phyloP scores from a whole-genome alignment of 2,113 vertebrate genomes.

The Nerophis lumbriciformis region DNA sequence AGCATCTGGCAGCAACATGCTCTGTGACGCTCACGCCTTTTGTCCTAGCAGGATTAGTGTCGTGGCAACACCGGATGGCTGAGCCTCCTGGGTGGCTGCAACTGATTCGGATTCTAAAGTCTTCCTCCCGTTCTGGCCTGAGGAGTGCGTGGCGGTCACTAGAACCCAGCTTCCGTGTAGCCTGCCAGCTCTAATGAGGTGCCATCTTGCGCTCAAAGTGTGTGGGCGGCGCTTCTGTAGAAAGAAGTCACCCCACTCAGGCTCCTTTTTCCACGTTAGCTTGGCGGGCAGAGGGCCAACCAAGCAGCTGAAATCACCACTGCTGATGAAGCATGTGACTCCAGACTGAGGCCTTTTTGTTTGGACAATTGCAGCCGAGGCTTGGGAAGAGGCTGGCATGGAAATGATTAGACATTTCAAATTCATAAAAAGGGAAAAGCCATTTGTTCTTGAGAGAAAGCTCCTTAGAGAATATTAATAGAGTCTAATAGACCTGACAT shows the following conservation, averaged over 20 bases:
- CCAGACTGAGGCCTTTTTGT: constrained; percentile 55
- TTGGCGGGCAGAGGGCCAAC: constrained; percentile 53
- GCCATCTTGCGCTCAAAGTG: constrained; percentile 48
- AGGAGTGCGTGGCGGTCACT: constrained; percentile 21
- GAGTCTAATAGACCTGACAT: too few relatives aligned
- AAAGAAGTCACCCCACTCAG: constrained; percentile 64
- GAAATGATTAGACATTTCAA: constrained; percentile 32
- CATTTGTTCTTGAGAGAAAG: not conserved
- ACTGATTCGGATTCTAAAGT: constrained; percentile 40
- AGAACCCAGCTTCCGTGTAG: constrained; percentile 39
- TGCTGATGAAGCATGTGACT: constrained; percentile 62
- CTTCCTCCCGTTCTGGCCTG: constrained; percentile 43
- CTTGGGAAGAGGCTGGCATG: constrained; percentile 34
- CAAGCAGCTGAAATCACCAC: constrained; percentile 61
- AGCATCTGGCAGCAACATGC: constrained; percentile 43
- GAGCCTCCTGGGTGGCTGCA: constrained; percentile 40
- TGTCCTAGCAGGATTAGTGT: constrained; percentile 69
- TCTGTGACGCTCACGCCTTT: constrained; percentile 64
- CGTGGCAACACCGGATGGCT: constrained; percentile 67
- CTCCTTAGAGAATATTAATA: too few relatives aligned
- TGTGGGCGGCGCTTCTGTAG: constrained; percentile 50
- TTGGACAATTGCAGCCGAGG: constrained; percentile 47
- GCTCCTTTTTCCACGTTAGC: constrained; percentile 45
- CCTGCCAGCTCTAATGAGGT: constrained; percentile 56
- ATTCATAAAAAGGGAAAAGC: not conserved